phyloP scores from a whole-genome alignment of 2,888 invertebrate genomes.

The Callyntrura guangdongensis region DNA sequence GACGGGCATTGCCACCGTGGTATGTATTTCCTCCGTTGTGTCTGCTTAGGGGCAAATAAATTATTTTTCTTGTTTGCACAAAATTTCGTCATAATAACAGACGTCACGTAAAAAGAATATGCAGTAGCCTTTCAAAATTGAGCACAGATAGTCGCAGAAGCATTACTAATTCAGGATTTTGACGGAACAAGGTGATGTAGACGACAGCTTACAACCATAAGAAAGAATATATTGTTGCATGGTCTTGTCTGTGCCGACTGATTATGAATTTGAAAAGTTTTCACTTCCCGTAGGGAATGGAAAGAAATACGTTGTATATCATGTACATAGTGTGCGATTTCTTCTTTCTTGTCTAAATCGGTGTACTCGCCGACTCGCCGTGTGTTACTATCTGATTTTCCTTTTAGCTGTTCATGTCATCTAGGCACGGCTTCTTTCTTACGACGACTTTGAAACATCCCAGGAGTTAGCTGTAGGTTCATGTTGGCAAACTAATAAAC shows the following conservation, averaged over 20 bases:
- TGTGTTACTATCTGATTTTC: background rate
- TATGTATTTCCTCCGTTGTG: background rate
- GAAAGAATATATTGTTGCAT: background rate
- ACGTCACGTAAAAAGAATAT: background rate
- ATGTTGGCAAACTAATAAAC: background rate
- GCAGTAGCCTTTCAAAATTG: background rate
- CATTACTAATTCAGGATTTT: background rate
- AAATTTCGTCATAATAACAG: no score
- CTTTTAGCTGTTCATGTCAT: background rate
- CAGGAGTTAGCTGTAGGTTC: no score
- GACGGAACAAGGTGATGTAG: background rate
- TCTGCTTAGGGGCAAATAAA: background rate
- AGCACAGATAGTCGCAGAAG: background rate
- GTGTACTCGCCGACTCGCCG: background rate
- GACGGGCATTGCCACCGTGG: background rate
- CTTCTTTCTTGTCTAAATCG: slow-evolving; percentile 16
- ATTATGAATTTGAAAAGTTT: background rate
- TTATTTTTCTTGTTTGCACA: slow-evolving; percentile 34
- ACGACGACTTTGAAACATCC: background rate
- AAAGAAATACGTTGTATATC: background rate
- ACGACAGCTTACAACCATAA: background rate
- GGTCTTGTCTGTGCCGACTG: background rate
- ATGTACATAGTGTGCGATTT: no score
- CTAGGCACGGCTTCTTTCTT: background rate
- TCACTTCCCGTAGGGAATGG: background rate